phyloP scores from a whole-genome alignment of 2,113 vertebrate genomes.

The Silurus glanis region DNA sequence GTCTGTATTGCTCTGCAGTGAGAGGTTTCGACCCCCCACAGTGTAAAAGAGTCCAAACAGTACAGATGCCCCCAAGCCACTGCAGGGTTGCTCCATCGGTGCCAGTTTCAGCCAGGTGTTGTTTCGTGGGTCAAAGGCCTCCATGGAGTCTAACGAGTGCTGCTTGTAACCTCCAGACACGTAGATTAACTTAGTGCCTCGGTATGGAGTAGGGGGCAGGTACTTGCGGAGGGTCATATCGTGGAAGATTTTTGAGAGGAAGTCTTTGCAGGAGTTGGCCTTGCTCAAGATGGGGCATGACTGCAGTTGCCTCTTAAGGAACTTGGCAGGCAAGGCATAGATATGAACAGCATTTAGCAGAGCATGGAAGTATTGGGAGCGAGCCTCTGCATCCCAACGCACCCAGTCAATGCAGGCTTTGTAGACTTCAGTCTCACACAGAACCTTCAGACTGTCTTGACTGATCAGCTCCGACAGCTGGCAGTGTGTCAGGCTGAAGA shows the following conservation, averaged over 20 bases:
- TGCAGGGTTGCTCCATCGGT: constrained; percentile 71
- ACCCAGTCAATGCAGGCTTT: constrained; percentile 82
- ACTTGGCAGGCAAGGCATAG: constrained; percentile 77
- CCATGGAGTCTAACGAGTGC: constrained; percentile 70
- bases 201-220: constrained; percentile 68
- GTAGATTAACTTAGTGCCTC: constrained; percentile 78
- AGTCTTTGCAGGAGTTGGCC: constrained; percentile 79
- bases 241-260: constrained; percentile 81
- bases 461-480: constrained; percentile 81
- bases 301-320: constrained; percentile 78
- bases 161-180: constrained; percentile 76
- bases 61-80: constrained; percentile 76
- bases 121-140: constrained; percentile 72
- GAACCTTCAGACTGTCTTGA: constrained; percentile 80
- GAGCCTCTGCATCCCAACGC: constrained; percentile 71
- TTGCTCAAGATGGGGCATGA: constrained; percentile 81
- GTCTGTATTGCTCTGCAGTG: constrained; percentile 70
- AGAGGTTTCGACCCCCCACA: constrained; percentile 76
- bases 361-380: constrained; percentile 78
- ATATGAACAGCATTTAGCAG: constrained; percentile 79
- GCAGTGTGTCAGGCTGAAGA: constrained; percentile 79
- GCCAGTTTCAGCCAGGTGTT: constrained; percentile 73
- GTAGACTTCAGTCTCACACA: constrained; percentile 82
- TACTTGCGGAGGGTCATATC: constrained; percentile 77
- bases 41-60: constrained; percentile 78